Percentiles rank a stretch among this genome's conserved stretches.
phyloP scores from a whole-genome alignment of 1,140 invertebrate genomes.

The Lordiphosa collinella region DNA sequence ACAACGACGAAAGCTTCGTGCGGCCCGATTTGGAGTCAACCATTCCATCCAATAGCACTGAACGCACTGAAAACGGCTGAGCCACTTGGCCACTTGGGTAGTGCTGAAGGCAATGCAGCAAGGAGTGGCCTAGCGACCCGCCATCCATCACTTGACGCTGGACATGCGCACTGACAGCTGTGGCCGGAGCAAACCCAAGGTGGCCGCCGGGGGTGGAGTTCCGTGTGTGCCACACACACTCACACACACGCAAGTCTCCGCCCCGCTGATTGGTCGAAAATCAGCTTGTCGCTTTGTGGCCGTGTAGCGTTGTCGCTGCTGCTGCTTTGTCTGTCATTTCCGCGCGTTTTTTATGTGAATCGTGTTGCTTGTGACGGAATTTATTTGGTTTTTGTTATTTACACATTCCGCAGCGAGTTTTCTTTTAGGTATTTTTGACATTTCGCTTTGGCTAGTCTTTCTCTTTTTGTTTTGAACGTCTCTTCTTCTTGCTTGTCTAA shows the following conservation, averaged over 20 bases:
- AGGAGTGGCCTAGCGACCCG: conserved; percentile 60
- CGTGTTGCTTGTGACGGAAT: conserved; percentile 74
- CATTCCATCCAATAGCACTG: conserved; percentile 78
- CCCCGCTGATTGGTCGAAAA: conserved; percentile 39
- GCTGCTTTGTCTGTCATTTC: conserved; percentile 34
- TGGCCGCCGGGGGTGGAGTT: conserved; percentile 55
- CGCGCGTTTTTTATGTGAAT: conserved; percentile 36
- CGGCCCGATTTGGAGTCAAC: conserved; percentile 56
- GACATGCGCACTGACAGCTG: conserved; percentile 46
- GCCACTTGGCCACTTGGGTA: conserved; percentile 45
- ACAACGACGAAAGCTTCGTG: conserved; percentile 28
- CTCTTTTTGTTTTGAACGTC: conserved; percentile 71
- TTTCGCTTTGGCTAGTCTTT: conserved; percentile 65
- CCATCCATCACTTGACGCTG: conserved; percentile 37
- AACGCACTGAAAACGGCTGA: conserved; percentile 58
- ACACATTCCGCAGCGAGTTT: conserved; percentile 63
- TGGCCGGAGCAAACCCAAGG: conserved; percentile 1
- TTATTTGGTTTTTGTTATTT: conserved; percentile 77
- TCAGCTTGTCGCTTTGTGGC: conserved; percentile 35
- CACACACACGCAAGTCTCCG: conserved; percentile 50
- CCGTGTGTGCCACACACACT: conserved; percentile 7
- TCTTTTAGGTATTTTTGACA: conserved; percentile 67
- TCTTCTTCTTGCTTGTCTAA: conserved; percentile 71
- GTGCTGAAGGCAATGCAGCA: conserved; percentile 9
- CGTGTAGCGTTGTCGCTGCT: conserved; percentile 30